Conservation (phyloP, 37 sponge, comb jelly and placozoan genomes). For the Cladorhizidae sp. region DNA sequence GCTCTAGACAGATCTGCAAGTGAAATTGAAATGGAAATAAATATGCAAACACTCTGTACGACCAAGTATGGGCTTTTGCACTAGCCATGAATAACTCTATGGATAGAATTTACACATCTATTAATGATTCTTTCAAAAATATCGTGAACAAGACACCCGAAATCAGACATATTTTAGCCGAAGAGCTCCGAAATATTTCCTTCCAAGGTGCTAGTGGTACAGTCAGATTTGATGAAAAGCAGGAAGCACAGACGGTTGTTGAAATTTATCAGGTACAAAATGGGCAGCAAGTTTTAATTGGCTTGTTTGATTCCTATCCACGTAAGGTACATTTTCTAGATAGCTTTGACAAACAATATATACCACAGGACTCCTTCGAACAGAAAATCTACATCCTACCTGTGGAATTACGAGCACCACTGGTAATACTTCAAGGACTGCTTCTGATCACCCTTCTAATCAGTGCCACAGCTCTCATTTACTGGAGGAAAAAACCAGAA, state of each 20-base stretch:
- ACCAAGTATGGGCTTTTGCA: conserved; percentile 51
- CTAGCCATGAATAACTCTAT: conserved; percentile 48
- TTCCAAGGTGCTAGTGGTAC: conserved; percentile 24
- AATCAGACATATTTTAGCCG: conserved; percentile 6
- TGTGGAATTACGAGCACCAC: not conserved
- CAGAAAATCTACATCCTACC: not conserved
- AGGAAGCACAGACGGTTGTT: not conserved
- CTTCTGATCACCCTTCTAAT: not conserved
- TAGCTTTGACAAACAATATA: not conserved
- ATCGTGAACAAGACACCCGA: not conserved
- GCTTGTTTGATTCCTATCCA: conserved; percentile 1
- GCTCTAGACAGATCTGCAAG: not conserved
- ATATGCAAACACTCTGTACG: conserved; percentile 35
- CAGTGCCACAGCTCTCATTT: conserved; percentile 3
- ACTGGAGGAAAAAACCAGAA: conserved; percentile 11
- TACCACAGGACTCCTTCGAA: conserved; percentile 32
- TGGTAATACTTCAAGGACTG: not conserved
- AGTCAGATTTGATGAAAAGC: not conserved
- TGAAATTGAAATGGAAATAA: not conserved
- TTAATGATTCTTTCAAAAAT: not conserved
- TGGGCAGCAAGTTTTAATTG: conserved; percentile 8
- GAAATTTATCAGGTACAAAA: conserved; percentile 18
- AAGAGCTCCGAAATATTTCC: not conserved
- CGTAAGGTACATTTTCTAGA: not conserved
- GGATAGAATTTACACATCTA: not conserved